phyloP scores from a whole-genome alignment of 2,888 invertebrate species.

The Carcina quercana region DNA sequence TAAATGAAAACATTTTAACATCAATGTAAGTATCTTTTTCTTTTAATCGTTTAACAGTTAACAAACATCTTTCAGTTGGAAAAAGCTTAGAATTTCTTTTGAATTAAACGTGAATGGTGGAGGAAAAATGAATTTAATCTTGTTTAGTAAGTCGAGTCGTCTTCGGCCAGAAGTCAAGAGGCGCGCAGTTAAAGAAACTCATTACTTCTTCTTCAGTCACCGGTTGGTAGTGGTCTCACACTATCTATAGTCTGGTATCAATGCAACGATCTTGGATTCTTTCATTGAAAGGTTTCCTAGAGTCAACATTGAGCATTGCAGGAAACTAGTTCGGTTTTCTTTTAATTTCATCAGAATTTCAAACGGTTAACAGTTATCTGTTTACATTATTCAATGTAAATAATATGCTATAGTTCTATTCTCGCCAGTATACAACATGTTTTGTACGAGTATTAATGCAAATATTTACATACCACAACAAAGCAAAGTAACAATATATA shows the following conservation, averaged over 20 bases:
- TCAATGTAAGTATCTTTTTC: background rate
- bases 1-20: background rate
- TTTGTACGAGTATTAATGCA: no score
- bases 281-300: no score
- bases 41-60: conserved; percentile 7
- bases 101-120: conserved; percentile 28
- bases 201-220: conserved; percentile 65
- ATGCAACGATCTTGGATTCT: no score
- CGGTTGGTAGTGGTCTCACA: conserved; percentile 31
- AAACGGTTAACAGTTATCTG: no score
- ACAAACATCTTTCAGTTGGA: conserved; percentile 26
- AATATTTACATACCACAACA: no score
- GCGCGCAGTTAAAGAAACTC: conserved; percentile 63
- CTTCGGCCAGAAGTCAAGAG: conserved; percentile 59
- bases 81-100: conserved; percentile 23
- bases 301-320: no score
- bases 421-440: no score
- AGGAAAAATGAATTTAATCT: conserved; percentile 62
- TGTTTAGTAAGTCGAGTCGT: conserved; percentile 57
- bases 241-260: conserved; percentile 29
- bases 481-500: no score
- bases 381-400: no score
- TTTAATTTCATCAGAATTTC: no score
- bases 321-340: no score
- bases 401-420: no score